phyloP scores from a whole-genome alignment of 1,140 invertebrate species.

The Pomacea maculata region DNA sequence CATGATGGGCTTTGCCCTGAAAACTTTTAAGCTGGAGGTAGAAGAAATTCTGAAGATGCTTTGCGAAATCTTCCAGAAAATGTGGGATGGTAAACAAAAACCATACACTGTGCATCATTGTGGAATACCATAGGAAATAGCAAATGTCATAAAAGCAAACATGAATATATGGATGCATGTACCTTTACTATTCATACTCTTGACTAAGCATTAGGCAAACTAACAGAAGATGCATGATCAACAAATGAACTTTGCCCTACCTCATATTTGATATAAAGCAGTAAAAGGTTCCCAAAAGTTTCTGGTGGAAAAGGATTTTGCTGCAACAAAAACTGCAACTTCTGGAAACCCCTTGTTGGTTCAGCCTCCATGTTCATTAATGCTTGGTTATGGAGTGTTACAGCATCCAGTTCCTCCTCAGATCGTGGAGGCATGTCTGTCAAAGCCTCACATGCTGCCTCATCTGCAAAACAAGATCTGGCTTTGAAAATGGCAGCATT shows the following conservation, averaged over 20 bases:
- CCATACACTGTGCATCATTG: too few species aligned
- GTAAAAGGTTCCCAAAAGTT: constrained; percentile 94
- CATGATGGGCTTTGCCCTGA: too few species aligned
- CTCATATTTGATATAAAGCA: constrained; percentile 96
- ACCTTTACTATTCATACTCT: not conserved
- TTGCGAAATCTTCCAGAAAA: too few species aligned
- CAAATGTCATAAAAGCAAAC: too few species aligned
- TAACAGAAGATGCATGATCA: not conserved
- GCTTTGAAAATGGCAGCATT: too few species aligned
- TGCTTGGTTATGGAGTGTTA: constrained; percentile 98
- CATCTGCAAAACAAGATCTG: constrained; percentile 69
- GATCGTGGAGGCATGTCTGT: constrained; percentile 96
- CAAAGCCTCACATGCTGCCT: constrained; percentile 90
- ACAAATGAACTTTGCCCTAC: constrained; percentile 44
- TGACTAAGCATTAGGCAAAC: not conserved
- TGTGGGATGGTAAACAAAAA: too few species aligned
- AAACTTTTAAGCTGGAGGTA: too few species aligned
- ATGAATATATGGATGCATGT: not conserved
- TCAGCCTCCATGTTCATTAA: constrained; percentile 92
- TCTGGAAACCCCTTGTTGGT: constrained; percentile 94
- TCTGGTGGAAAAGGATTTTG: constrained; percentile 95
- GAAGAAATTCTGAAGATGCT: too few species aligned
- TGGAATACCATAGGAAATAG: too few species aligned
- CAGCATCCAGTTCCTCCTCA: constrained; percentile 97
- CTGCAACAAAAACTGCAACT: constrained; percentile 95